These are phyloP conservation scores for Xenops minutus DNA, from an alignment of 2,797 vertebrate species.

Conservation along the genomic window DNA sequence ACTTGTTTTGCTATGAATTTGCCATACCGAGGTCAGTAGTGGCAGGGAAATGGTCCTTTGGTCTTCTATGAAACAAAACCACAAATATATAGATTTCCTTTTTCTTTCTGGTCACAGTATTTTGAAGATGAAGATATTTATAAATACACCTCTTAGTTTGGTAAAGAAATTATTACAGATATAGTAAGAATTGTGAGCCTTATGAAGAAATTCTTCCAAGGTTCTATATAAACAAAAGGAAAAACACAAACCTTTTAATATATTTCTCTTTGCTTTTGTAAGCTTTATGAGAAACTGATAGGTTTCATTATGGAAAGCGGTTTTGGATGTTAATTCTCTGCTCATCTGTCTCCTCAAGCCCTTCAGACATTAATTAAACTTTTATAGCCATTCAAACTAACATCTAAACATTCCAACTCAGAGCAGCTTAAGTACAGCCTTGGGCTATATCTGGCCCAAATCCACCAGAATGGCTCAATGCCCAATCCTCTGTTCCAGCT, in stretches of 20 bases:
- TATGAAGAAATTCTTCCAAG: not conserved
- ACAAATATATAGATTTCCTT: not conserved
- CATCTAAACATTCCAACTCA: conserved; percentile 58
- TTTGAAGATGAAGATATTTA: not conserved
- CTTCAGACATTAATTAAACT: conserved; percentile 66
- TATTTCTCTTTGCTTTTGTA: not conserved
- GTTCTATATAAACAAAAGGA: not conserved
- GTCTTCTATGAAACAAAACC: not conserved
- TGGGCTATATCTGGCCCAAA: conserved; percentile 62
- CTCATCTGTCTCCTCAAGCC: conserved; percentile 41
- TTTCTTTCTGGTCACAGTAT: not conserved
- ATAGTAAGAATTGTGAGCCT: not conserved
- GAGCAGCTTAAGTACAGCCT: conserved; percentile 59
- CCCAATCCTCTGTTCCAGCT: conserved; percentile 59
- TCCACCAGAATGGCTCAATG: conserved; percentile 59
- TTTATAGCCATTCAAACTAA: conserved; percentile 58
- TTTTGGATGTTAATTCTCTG: conserved; percentile 39
- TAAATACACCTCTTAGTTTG: not conserved
- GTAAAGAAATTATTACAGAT: not conserved
- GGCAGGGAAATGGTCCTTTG: not conserved
- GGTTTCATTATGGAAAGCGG: not conserved
- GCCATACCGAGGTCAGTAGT: not conserved
- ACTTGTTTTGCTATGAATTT: not conserved
- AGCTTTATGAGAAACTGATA: not conserved
- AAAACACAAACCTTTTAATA: not conserved